Conservation (phyloP, 2,888 invertebrate species). For the Bugulina stolonifera region DNA sequence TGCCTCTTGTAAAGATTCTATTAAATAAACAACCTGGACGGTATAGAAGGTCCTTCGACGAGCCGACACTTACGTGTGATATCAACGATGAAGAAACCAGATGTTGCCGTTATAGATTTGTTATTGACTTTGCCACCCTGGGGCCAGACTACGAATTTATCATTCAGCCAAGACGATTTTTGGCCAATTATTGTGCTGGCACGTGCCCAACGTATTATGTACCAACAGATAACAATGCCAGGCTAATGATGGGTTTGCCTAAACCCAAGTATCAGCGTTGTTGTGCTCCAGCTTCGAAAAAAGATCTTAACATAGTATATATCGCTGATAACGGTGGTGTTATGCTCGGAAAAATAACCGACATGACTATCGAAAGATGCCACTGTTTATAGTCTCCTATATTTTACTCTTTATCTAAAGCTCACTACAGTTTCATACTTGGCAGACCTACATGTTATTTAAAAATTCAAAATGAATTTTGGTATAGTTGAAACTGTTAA, state of each 20-base stretch:
- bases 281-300: constrained; percentile 83
- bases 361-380: constrained; percentile 89
- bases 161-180: constrained; percentile 87
- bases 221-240: not conserved
- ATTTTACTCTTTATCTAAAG: too few species aligned
- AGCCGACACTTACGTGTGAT: constrained; percentile 65
- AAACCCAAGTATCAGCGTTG: constrained; percentile 55
- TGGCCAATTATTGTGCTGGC: constrained; percentile 91
- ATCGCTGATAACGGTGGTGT: constrained; percentile 77
- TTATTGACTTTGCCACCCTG: constrained; percentile 87
- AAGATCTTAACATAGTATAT: constrained; percentile 76
- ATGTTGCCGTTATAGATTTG: constrained; percentile 88
- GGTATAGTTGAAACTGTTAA: too few species aligned
- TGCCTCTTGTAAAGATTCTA: constrained; percentile 4
- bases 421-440: too few species aligned
- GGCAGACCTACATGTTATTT: too few species aligned
- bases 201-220: constrained; percentile 70
- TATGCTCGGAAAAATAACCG: constrained; percentile 78
- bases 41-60: constrained; percentile 13
- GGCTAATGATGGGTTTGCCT: constrained; percentile 6
- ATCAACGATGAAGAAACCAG: constrained; percentile 73
- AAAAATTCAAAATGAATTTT: too few species aligned
- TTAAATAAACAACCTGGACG: constrained; percentile 4
- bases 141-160: constrained; percentile 86
- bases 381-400: constrained; percentile 64